phyloP scores from a whole-genome alignment of 2,888 invertebrate species.

The Beris chalybata region DNA sequence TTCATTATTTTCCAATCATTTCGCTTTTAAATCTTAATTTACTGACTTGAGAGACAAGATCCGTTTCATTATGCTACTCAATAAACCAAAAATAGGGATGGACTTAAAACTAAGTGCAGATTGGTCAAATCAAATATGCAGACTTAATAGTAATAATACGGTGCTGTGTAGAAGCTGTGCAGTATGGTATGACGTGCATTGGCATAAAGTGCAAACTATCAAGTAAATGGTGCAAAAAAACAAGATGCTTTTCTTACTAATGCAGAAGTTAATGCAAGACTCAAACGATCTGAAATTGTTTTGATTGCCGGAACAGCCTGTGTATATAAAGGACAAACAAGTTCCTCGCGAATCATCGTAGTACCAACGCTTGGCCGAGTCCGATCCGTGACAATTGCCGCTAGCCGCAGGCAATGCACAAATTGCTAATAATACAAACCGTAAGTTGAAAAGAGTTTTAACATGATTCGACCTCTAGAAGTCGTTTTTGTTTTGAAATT shows the following conservation, averaged over 20 bases:
- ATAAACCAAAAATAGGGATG: neutral
- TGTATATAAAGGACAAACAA: constrained; percentile 80
- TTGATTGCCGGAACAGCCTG: constrained; percentile 84
- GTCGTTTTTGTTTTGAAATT: neutral
- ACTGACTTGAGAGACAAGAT: too few relatives aligned
- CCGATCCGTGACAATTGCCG: constrained; percentile 61
- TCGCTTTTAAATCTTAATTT: too few relatives aligned
- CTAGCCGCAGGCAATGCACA: constrained; percentile 66
- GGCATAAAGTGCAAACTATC: constrained; percentile 46
- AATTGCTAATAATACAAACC: constrained; percentile 57
- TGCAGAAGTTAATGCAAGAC: constrained; percentile 68
- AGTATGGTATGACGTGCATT: constrained; percentile 26
- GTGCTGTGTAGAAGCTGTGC: constrained; percentile 6
- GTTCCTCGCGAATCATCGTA: constrained; percentile 68
- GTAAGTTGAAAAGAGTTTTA: neutral
- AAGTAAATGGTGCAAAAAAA: constrained; percentile 30
- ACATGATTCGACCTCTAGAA: constrained; percentile 4
- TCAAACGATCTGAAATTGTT: constrained; percentile 80
- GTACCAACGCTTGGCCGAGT: constrained; percentile 68
- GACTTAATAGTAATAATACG: neutral
- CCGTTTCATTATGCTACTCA: neutral
- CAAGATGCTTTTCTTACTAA: constrained; percentile 48
- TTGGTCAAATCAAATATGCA: neutral
- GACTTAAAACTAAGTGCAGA: neutral
- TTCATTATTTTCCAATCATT: too few relatives aligned